Percentiles rank a stretch among this genome's conserved stretches.
Evolutionary conservation across 2,113 vertebrate species (phyloP).

Genomic region (Oxygymnocypris stewartii): DNA sequence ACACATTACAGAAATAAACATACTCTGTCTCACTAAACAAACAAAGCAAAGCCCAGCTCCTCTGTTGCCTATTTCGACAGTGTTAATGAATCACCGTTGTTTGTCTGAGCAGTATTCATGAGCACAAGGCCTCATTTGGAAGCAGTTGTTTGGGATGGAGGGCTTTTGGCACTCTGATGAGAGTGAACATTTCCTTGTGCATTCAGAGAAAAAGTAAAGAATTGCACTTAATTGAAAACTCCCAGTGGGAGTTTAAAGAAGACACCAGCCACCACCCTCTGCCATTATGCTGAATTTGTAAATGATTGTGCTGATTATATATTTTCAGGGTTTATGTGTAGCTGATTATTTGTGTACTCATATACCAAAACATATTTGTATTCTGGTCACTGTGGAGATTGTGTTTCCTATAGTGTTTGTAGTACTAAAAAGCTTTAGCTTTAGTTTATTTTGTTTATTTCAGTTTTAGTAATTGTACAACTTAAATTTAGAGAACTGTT

Average conservation of each 20-base stretch:
- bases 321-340: background rate
- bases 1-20: background rate
- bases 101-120: conserved; percentile 41
- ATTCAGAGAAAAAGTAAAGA: conserved; percentile 12
- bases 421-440: background rate
- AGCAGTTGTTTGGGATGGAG: background rate
- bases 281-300: background rate
- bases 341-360: background rate
- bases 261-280: background rate
- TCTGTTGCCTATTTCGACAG: conserved; percentile 5
- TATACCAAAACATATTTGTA: background rate
- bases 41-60: conserved; percentile 22
- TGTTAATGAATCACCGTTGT: conserved; percentile 41
- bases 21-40: conserved; percentile 24
- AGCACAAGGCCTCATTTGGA: conserved; percentile 32
- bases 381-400: background rate
- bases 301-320: background rate
- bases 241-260: conserved; percentile 9
- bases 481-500: too few relatives aligned
- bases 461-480: background rate
- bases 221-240: conserved; percentile 21
- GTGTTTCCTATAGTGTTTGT: background rate
- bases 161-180: conserved; percentile 9
- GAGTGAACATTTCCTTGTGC: background rate
- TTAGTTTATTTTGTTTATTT: background rate